A percentile compares a stretch with the other conserved stretches of the same genome.
Conservation (phyloP, 2,113 vertebrate species). For the Pedionomus torquatus region DNA sequence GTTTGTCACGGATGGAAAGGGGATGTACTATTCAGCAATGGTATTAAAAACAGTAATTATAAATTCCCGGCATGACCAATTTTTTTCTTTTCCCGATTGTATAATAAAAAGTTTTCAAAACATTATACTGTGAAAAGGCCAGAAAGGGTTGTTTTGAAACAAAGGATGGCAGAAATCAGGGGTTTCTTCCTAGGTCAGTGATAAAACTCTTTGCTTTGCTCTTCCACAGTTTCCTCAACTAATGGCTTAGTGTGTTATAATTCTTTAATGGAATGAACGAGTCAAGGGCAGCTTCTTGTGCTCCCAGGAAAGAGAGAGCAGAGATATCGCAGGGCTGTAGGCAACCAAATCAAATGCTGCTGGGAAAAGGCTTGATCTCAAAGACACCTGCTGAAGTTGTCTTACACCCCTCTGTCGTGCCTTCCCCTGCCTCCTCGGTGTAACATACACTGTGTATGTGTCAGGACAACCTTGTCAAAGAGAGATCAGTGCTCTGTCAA, state of each 20-base stretch:
- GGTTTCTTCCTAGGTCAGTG: background rate
- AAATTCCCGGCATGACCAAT: background rate
- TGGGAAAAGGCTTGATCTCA: background rate
- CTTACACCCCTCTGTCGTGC: background rate
- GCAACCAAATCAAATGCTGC: background rate
- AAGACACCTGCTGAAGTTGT: background rate
- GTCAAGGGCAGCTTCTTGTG: background rate
- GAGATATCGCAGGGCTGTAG: fast-evolving
- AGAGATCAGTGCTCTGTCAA: background rate
- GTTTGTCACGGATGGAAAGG: conserved; percentile 23
- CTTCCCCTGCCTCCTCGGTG: background rate
- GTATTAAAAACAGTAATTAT: conserved; percentile 17
- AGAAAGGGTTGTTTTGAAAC: background rate
- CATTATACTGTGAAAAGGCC: background rate
- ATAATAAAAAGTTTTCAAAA: background rate
- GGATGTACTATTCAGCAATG: background rate
- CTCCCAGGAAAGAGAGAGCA: background rate
- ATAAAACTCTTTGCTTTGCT: background rate
- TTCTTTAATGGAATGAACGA: background rate
- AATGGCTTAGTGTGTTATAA: background rate
- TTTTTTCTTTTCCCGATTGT: fast-evolving
- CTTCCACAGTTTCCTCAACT: background rate
- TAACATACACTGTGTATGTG: fast-evolving
- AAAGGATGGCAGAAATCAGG: background rate
- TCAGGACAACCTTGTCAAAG: background rate